A percentile compares a stretch with the other conserved stretches of the same genome.
phyloP scores from a whole-genome alignment of 2,797 vertebrate genomes.

The Hypotaenidia philippensis region DNA sequence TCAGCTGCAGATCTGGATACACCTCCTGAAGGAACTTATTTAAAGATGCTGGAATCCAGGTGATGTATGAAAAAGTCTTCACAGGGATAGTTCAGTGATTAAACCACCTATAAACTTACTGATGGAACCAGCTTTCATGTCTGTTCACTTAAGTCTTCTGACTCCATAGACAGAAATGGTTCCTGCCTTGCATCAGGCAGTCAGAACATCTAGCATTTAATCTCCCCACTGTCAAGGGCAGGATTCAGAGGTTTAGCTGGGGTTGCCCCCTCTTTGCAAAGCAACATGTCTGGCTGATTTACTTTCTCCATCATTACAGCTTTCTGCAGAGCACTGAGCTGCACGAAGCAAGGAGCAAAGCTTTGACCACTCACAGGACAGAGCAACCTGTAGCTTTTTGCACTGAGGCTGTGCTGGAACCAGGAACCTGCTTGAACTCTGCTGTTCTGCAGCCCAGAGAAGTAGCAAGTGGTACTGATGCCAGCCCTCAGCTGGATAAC shows the following conservation, averaged over 20 bases:
- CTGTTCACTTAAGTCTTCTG: background rate
- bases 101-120: background rate
- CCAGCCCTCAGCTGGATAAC: background rate
- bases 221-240: background rate
- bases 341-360: background rate
- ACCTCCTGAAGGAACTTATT: background rate
- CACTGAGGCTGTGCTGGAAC: background rate
- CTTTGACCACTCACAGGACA: background rate
- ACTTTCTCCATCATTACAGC: background rate
- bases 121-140: background rate
- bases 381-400: background rate
- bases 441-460: background rate
- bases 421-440: background rate
- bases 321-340: background rate
- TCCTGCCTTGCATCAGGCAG: background rate
- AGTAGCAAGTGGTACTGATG: background rate
- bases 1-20: background rate
- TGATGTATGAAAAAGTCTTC: constrained; percentile 32
- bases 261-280: background rate
- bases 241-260: background rate
- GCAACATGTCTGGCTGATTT: background rate
- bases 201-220: background rate
- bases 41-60: constrained; percentile 61
- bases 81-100: background rate
- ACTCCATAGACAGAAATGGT: background rate